Percentiles rank a stretch among this genome's conserved stretches.
These are phyloP conservation scores for Odontothrips loti DNA, from an alignment of 2,888 invertebrate species.

Conservation along the genomic window DNA sequence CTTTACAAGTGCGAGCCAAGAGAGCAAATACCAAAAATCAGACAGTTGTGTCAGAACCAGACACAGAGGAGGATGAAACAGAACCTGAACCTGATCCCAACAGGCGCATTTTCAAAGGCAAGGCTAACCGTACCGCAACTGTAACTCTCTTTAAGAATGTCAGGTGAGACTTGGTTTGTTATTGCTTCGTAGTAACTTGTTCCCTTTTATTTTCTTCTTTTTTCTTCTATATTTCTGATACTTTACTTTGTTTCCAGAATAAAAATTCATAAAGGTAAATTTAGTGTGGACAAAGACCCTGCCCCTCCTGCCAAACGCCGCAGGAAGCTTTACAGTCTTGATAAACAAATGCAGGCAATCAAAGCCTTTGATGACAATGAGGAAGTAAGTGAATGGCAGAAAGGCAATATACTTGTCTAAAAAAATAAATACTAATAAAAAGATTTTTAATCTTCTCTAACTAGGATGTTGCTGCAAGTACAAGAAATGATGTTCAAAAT, in stretches of 20 bases:
- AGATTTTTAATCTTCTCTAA: neutral
- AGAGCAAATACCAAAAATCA: neutral
- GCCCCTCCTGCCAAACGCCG: neutral
- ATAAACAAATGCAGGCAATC: neutral
- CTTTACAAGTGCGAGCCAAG: neutral
- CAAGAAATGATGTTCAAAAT: neutral
- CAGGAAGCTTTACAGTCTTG: neutral
- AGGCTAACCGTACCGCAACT: neutral
- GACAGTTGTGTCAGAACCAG: neutral
- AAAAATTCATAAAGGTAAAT: neutral
- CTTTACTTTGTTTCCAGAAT: neutral
- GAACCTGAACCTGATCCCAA: neutral
- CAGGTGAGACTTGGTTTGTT: neutral
- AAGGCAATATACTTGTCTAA: neutral
- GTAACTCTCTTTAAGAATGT: neutral
- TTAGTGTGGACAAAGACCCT: neutral
- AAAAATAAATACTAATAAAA: neutral
- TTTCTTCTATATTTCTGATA: neutral
- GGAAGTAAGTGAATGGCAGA: neutral
- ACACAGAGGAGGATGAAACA: neutral
- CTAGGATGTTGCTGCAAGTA: neutral
- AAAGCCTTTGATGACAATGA: constrained; percentile 10
- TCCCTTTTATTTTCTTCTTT: neutral
- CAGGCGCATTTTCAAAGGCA: neutral
- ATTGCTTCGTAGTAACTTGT: neutral